These are phyloP conservation scores for Rhyacichthys aspro DNA, from an alignment of 2,797 vertebrate species.

Conservation along the genomic window DNA sequence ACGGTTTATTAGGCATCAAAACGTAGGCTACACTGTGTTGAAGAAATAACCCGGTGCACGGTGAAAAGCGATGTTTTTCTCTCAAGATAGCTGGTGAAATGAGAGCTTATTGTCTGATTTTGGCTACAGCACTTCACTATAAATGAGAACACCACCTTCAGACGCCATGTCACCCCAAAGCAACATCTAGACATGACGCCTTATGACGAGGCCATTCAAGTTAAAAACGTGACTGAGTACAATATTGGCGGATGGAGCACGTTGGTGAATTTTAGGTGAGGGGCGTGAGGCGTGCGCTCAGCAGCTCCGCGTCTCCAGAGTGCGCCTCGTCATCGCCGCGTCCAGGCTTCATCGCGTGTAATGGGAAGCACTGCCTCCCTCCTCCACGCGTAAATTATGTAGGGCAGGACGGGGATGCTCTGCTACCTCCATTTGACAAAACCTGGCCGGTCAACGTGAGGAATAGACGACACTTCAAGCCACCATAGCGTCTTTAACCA, in stretches of 20 bases:
- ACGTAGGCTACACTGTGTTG: too few species aligned
- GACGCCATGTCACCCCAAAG: not conserved
- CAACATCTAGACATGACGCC: not conserved
- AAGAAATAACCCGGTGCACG: too few species aligned
- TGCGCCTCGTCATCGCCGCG: conserved; percentile 48
- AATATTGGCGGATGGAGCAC: not conserved
- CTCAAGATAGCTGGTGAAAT: too few species aligned
- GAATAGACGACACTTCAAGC: conserved; percentile 1
- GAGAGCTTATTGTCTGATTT: too few species aligned
- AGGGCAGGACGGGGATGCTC: conserved; percentile 66
- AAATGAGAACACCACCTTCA: not conserved
- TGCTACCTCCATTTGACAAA: conserved; percentile 64
- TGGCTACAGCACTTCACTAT: too few species aligned
- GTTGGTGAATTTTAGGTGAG: not conserved
- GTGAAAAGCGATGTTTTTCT: too few species aligned
- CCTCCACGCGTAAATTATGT: conserved; percentile 76
- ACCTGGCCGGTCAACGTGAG: conserved; percentile 45
- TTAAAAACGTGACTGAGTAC: not conserved
- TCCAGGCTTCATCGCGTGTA: conserved; percentile 44
- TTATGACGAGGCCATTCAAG: too few species aligned
- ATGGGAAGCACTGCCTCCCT: conserved; percentile 65
- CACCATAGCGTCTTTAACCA: conserved; percentile 15
- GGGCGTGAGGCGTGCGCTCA: conserved; percentile 15
- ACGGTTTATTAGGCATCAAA: too few species aligned
- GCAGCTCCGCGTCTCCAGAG: conserved; percentile 34